A percentile compares a stretch with the other conserved stretches of the same genome.
phyloP scores from a whole-genome alignment of 2,797 vertebrate species.

The Prionace glauca region DNA sequence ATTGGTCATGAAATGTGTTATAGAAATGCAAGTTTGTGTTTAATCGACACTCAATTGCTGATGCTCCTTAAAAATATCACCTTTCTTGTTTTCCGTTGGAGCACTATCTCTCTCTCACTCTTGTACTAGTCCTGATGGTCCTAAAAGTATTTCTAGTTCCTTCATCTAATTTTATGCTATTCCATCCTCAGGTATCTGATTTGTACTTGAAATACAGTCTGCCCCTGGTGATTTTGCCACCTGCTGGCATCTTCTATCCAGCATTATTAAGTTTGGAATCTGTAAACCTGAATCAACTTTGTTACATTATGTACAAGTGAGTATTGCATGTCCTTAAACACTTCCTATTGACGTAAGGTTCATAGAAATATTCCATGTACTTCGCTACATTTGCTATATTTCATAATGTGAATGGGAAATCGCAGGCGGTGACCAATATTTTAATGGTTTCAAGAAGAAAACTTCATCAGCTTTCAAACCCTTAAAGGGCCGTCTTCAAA shows the following conservation, averaged over 20 bases:
- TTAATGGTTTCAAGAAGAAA: conserved; percentile 42
- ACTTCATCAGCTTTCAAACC: not conserved
- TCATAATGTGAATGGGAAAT: conserved; percentile 43
- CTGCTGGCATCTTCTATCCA: conserved; percentile 79
- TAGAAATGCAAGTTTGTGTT: not conserved
- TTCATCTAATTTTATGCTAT: not conserved
- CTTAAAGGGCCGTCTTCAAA: not conserved
- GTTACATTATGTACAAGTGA: conserved; percentile 87
- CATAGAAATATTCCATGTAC: conserved; percentile 23
- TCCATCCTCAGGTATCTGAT: conserved; percentile 73
- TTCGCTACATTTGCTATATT: not conserved
- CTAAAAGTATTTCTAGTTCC: not conserved
- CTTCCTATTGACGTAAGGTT: conserved; percentile 35
- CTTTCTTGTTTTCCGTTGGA: not conserved
- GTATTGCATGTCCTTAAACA: conserved; percentile 40
- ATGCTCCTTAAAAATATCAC: not conserved
- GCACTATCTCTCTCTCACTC: not conserved
- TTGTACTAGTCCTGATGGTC: not conserved
- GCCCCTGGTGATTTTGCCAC: conserved; percentile 77
- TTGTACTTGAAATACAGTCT: conserved; percentile 74
- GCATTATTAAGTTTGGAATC: conserved; percentile 73
- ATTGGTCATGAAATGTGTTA: not conserved
- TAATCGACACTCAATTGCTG: not conserved
- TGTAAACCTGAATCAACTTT: conserved; percentile 74
- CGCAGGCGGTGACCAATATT: conserved; percentile 47